These are phyloP conservation scores for Proisotoma minuta DNA, from an alignment of 2,888 invertebrate species.

Conservation along the genomic window DNA sequence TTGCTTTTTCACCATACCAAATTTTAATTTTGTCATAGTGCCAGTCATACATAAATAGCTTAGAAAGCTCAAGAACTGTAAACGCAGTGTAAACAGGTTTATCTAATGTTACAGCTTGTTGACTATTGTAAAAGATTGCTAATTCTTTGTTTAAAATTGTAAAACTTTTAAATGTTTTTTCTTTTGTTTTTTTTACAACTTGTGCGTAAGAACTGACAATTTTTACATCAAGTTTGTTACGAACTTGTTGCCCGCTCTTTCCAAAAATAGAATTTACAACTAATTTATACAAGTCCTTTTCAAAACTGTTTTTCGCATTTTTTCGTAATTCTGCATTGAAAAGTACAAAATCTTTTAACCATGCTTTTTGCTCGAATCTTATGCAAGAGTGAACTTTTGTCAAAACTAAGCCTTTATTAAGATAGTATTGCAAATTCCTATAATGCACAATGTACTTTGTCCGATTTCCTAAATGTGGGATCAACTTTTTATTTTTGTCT, in stretches of 20 bases:
- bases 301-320: slow-evolving; percentile 18
- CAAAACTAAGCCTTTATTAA: slow-evolving; percentile 2
- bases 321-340: slow-evolving; percentile 8
- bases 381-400: slow-evolving; percentile 11
- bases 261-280: slow-evolving; percentile 23
- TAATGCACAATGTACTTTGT: slow-evolving; percentile 8
- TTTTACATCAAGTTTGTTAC: slow-evolving; percentile 7
- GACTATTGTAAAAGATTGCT: slow-evolving; percentile 12
- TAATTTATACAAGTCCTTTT: slow-evolving; percentile 29
- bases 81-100: slow-evolving; percentile 29
- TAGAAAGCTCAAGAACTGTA: slow-evolving; percentile 16
- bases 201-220: slow-evolving; percentile 1
- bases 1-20: slow-evolving; percentile 10
- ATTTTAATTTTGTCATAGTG: slow-evolving; percentile 24
- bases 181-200: background rate
- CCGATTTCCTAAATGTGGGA: slow-evolving; percentile 12
- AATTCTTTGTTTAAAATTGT: slow-evolving; percentile 8
- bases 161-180: background rate
- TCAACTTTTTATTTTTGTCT: slow-evolving; percentile 7
- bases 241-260: slow-evolving; percentile 17
- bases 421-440: slow-evolving; percentile 9
- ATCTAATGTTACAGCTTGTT: slow-evolving; percentile 5
- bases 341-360: slow-evolving; percentile 7
- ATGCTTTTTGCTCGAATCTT: slow-evolving; percentile 11
- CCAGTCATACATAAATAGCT: slow-evolving; percentile 19